These are phyloP conservation scores for Melipona bicolor DNA, from an alignment of 2,888 invertebrate species.

Conservation along the genomic window DNA sequence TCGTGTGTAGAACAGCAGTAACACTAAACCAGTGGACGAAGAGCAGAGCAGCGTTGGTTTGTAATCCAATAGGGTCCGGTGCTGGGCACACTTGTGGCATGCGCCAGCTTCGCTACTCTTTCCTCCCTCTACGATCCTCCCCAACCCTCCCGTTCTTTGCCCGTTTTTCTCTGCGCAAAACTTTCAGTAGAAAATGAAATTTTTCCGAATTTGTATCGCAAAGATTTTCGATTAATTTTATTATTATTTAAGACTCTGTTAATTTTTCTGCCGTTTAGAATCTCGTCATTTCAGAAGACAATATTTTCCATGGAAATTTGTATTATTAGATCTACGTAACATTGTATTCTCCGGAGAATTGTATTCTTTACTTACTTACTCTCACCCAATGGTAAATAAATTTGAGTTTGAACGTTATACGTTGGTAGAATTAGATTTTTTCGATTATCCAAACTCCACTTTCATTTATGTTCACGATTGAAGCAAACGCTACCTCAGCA, in stretches of 20 bases:
- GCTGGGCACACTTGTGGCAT: slow-evolving; percentile 82
- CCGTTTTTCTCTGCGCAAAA: slow-evolving; percentile 24
- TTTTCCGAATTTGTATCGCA: too few species aligned
- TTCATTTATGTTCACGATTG: neutral
- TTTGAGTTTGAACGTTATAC: neutral
- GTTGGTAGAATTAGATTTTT: neutral
- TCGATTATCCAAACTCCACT: neutral
- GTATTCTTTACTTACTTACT: neutral
- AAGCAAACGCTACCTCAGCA: neutral
- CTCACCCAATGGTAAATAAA: neutral
- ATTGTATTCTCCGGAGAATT: neutral
- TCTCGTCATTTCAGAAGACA: too few species aligned
- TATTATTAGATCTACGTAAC: too few species aligned
- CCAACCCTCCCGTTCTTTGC: slow-evolving; percentile 10
- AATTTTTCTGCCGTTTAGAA: too few species aligned
- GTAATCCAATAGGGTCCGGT: slow-evolving; percentile 79
- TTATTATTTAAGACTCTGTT: too few species aligned
- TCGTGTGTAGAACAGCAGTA: slow-evolving; percentile 70
- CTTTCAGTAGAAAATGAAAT: neutral
- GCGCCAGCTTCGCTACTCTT: slow-evolving; percentile 70
- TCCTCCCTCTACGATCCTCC: slow-evolving; percentile 43
- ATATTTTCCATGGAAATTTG: too few species aligned
- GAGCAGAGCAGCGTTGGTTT: slow-evolving; percentile 66
- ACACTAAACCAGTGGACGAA: slow-evolving; percentile 73
- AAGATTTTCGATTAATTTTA: too few species aligned